Conservation (phyloP, 2,888 invertebrate species). For the Nycteola revayana region DNA sequence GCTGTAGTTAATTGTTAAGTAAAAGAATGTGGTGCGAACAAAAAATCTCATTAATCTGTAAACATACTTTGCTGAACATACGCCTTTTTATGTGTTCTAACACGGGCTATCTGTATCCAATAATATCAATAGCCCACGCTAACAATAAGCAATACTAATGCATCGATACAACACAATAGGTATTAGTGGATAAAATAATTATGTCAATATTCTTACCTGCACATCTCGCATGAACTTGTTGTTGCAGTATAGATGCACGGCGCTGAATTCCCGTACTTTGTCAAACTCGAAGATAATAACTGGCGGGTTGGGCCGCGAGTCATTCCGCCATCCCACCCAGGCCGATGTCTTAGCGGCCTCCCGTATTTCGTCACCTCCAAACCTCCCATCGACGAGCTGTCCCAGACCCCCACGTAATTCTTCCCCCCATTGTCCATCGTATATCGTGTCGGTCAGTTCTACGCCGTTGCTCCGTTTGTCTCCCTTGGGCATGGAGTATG, state of each 20-base stretch:
- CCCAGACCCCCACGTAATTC: conserved; percentile 90
- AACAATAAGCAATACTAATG: no score
- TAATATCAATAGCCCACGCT: no score
- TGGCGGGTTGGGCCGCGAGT: conserved; percentile 84
- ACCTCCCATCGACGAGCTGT: conserved; percentile 91
- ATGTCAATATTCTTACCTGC: no score
- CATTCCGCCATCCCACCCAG: conserved; percentile 96
- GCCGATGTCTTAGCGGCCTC: conserved; percentile 84
- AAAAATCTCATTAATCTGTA: no score
- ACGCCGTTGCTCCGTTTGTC: conserved; percentile 90
- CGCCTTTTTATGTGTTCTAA: no score
- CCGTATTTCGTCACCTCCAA: conserved; percentile 86
- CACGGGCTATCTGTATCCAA: no score
- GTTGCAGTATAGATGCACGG: conserved; percentile 90
- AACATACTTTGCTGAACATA: no score
- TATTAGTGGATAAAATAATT: no score
- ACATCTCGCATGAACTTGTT: conserved; percentile 93
- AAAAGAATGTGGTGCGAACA: no score
- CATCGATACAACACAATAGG: no score
- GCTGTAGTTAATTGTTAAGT: no score
- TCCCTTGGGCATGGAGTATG: conserved; percentile 94
- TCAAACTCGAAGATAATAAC: conserved; percentile 92
- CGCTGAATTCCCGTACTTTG: conserved; percentile 91
- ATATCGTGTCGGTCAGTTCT: conserved; percentile 91
- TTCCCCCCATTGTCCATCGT: conserved; percentile 92